Evolutionary conservation across 2,113 vertebrate species (phyloP).

Genomic region (Aspiorhynchus laticeps): DNA sequence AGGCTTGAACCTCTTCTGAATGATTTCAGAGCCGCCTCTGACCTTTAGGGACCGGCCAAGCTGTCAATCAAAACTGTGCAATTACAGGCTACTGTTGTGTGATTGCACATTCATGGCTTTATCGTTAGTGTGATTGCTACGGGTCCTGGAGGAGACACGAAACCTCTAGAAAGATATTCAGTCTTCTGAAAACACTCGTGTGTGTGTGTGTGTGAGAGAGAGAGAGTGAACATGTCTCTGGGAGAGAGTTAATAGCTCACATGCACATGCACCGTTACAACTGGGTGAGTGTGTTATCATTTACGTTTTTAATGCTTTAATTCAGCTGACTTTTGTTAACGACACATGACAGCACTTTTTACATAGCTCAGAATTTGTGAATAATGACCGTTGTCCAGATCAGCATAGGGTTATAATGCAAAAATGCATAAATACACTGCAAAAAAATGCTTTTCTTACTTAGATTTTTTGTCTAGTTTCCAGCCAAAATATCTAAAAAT

Average conservation of each 20-base stretch:
- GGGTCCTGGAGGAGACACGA: neutral
- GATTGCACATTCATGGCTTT: constrained; percentile 6
- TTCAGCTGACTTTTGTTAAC: neutral
- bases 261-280: neutral
- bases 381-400: neutral
- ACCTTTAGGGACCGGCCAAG: constrained; percentile 13
- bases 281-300: neutral
- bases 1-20: neutral
- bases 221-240: neutral
- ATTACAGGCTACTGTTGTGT: neutral
- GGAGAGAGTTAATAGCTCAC: neutral
- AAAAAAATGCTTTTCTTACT: too few species aligned
- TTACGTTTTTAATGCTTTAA: neutral
- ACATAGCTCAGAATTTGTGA: too few species aligned
- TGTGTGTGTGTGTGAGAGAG: neutral
- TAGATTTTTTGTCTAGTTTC: too few species aligned
- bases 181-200: neutral
- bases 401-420: neutral
- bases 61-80: neutral
- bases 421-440: neutral
- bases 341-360: too few species aligned
- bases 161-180: neutral
- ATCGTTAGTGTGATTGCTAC: neutral
- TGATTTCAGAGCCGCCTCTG: neutral
- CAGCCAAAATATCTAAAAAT: too few species aligned